These are phyloP conservation scores for Caenorhabditis brenneri DNA, from an alignment of 1,140 invertebrate genomes.

Conservation along the genomic window DNA sequence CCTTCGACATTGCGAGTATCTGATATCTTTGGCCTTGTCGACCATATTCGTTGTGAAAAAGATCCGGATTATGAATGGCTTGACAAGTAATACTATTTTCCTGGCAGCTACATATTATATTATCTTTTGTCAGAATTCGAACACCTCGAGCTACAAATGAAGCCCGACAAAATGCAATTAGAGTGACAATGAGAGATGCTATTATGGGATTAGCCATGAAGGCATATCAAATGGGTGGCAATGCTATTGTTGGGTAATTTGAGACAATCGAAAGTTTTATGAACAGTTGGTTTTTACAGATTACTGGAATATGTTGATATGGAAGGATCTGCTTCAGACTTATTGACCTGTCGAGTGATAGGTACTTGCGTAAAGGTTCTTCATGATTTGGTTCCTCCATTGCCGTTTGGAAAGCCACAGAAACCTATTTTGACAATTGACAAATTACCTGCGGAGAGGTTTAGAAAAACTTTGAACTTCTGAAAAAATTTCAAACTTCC, in stretches of 20 bases:
- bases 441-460: slow-evolving; percentile 11
- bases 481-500: not conserved
- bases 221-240: slow-evolving; percentile 23
- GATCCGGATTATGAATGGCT: slow-evolving; percentile 50
- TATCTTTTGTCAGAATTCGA: slow-evolving; percentile 21
- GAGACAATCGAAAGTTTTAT: not conserved
- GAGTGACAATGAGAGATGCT: slow-evolving; percentile 8
- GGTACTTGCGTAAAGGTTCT: slow-evolving; percentile 30
- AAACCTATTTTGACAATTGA: slow-evolving; percentile 31
- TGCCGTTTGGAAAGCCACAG: not conserved
- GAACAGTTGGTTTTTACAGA: not conserved
- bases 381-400: not conserved
- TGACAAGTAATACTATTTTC: not conserved
- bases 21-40: not conserved
- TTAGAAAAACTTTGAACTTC: not conserved
- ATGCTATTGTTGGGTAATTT: slow-evolving; percentile 40
- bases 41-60: slow-evolving; percentile 27
- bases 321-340: slow-evolving; percentile 31
- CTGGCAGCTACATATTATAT: not conserved
- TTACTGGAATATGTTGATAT: slow-evolving; percentile 10
- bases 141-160: slow-evolving; percentile 42
- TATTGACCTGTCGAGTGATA: not conserved
- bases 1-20: not conserved
- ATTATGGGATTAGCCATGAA: slow-evolving; percentile 12
- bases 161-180: slow-evolving; percentile 33